Base-by-base conservation (phyloP, 2,797 vertebrate species). In the Siniperca scherzeri region DNA sequence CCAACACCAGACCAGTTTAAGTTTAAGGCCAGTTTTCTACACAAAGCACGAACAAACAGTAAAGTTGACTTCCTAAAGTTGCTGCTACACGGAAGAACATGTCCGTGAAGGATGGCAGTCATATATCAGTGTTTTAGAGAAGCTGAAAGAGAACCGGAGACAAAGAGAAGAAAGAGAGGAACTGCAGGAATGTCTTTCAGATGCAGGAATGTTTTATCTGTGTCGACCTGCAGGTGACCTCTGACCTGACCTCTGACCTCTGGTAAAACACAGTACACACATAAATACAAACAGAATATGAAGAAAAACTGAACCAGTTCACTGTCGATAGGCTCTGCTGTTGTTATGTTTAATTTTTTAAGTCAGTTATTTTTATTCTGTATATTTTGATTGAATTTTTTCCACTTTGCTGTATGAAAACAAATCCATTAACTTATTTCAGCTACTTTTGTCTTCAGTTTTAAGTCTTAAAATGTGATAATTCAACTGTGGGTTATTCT, bases 171-270 rank as follows among this genome's bases (percentile, higher is more conserved):
- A 77, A 67, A 62, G 89, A 91, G 42, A 68, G 48, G 60, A 82
- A 85, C 89, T 91, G 85, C 82, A 91, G 94, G 94, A 95, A 95
- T 95, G 93, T 78, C 74, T 80, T 86, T 87, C 59, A 86, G 19
- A 74, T 77, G 84, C 80, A 65, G 56, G 55, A 61, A 50, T 60
- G 74, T 56, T 81, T 73, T 74, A 69, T 82, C 33, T 3, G n/a
- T n/a, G 76, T 13, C 55, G 71, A 68, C 74, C 72, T 53, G 68
- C 48, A 3, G 65, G n/a, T 64, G 81, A 87, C 87, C 78, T 81
- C 19, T 88, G 84, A 71, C 62, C 70, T 71, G 62, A 77, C 74
- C 80, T 66, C 19, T 48, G 78, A 77, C 53, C 84, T 67, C 56
- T 52, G 30, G 2, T 22, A 2, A 52, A 64, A 19, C 46, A 7